Evolutionary conservation across 2,888 invertebrate genomes (phyloP), one percentile per base, ranked within the genome.

Genomic region (Ellobium chinense): DNA sequence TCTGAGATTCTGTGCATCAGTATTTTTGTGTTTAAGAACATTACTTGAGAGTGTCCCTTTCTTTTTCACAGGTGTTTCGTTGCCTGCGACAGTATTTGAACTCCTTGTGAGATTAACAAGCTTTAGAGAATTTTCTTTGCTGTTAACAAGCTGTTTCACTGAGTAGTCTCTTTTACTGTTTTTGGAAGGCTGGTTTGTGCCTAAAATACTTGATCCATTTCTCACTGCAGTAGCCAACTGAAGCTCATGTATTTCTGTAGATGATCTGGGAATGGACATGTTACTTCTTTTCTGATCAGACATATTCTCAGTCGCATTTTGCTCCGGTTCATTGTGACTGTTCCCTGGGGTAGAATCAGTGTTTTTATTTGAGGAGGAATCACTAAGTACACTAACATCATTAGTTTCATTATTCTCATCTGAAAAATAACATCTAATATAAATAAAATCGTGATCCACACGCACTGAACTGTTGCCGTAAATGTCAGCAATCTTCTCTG

Each of bases 361-460:
- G 34, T n/a, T 66, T 9, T n/a, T n/a, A 18, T 60, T 7, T 60
- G 46, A 46, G n/a, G n/a, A n/a, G n/a, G n/a, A n/a, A n/a, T n/a
- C n/a, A n/a, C n/a, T n/a, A n/a, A n/a, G n/a, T n/a, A n/a, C n/a
- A n/a, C n/a, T 60, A 7, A 14, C 27, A 5, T 60, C 60, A 60
- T n/a, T 60, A 7, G 60, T 60, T 21, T 60, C 21, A 9, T 39
- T 29, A 14, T 36, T 36, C 29, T 70, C 78, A 46, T 58, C 58
- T 27, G 29, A 9, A 62, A 54, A 75, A n/a, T 29, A 39, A 54
- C 75, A 75, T 24, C 31, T n/a, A 7, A 75, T 34, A 31, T 27
- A 27, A 1, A 74, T n/a, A 62, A 82, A 75, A 36, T 60, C 74
- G 5, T 81, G 63, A 27, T 62, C 73, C 21, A 69, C 58, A 24